Conservation (phyloP, 2,888 invertebrate species). For the Microchrysa polita region DNA sequence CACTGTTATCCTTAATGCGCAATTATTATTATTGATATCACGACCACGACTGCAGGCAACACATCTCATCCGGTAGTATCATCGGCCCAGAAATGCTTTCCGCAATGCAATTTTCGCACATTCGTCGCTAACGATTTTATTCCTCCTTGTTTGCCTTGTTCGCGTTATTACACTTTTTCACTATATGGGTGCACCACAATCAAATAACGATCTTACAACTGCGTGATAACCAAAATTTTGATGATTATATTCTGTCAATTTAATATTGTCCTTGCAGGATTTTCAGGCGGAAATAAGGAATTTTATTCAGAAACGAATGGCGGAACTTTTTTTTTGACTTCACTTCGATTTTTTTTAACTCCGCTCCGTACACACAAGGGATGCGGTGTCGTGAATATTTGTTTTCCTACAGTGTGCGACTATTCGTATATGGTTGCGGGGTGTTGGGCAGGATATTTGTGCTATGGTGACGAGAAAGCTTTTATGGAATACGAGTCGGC, state of each 20-base stretch:
- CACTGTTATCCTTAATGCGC: background rate
- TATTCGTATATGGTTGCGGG: conserved; percentile 26
- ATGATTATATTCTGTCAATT: conserved; percentile 24
- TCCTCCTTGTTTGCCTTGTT: background rate
- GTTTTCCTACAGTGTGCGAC: conserved; percentile 22
- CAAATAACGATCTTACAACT: background rate
- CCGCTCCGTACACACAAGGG: conserved; percentile 17
- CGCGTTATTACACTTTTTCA: background rate
- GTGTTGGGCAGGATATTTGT: conserved; percentile 19
- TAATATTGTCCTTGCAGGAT: conserved; percentile 21
- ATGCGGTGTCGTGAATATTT: conserved; percentile 31
- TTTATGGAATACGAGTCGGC: background rate
- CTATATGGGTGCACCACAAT: conserved; percentile 4
- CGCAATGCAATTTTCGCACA: background rate
- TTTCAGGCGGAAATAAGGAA: conserved; percentile 44
- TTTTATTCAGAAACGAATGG: conserved; percentile 47
- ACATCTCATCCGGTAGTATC: background rate
- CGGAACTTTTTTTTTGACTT: conserved; percentile 46
- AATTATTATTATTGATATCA: background rate
- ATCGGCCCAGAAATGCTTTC: background rate
- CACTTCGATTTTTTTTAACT: conserved; percentile 40
- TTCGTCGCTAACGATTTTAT: background rate
- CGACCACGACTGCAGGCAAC: background rate
- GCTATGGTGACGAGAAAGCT: conserved; percentile 27
- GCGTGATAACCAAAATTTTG: background rate